These are phyloP conservation scores for Homalodisca vitripennis DNA, from an alignment of 1,140 invertebrate genomes.

Conservation along the genomic window DNA sequence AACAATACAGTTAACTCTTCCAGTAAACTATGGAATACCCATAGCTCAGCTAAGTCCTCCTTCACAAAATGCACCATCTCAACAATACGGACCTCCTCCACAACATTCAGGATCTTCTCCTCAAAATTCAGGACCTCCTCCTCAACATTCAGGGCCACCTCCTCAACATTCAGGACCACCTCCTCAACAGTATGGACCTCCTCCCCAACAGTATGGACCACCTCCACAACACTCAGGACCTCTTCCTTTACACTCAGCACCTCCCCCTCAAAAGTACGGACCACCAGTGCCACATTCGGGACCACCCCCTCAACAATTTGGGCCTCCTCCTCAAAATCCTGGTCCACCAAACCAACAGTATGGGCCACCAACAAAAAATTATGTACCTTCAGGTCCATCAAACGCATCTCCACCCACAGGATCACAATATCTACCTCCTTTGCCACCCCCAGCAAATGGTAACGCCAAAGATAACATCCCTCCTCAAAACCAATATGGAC, in stretches of 20 bases:
- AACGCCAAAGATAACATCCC: background rate
- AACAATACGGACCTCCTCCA: background rate
- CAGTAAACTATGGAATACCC: slow-evolving; percentile 28
- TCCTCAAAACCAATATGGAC: background rate
- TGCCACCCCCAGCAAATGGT: slow-evolving; percentile 9
- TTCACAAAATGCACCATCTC: slow-evolving; percentile 23
- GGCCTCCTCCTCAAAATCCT: slow-evolving; percentile 25
- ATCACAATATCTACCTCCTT: background rate
- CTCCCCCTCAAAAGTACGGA: slow-evolving; percentile 27
- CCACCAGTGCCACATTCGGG: slow-evolving; percentile 19
- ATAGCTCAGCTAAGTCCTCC: slow-evolving; percentile 30
- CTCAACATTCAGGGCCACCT: slow-evolving; percentile 20
- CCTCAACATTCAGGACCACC: slow-evolving; percentile 32
- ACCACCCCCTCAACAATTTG: slow-evolving; percentile 11
- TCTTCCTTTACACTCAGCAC: slow-evolving; percentile 21
- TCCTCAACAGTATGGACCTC: slow-evolving; percentile 32
- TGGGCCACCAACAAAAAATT: slow-evolving; percentile 21
- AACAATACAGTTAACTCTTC: slow-evolving; percentile 13
- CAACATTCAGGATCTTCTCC: background rate
- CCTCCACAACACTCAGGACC: slow-evolving; percentile 15
- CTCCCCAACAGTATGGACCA: slow-evolving; percentile 31
- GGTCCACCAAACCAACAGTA: slow-evolving; percentile 28
- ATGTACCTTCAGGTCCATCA: slow-evolving; percentile 25
- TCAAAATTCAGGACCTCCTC: slow-evolving; percentile 10
- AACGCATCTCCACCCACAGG: background rate